Evolutionary conservation across 1,140 invertebrate species (phyloP).

Genomic region (Drosophila grimshawi): DNA sequence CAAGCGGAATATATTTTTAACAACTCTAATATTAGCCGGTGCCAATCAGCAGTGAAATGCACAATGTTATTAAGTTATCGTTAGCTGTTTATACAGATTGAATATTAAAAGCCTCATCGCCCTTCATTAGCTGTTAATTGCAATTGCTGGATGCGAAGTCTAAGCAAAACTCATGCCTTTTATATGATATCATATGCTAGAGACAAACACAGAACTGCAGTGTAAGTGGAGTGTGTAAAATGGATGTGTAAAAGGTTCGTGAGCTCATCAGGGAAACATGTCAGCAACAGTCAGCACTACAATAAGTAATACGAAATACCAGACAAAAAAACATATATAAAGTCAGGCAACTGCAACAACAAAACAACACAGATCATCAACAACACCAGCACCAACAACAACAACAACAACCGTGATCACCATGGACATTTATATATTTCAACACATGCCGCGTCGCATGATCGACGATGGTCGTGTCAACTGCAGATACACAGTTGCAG

Average conservation of each 20-base stretch:
- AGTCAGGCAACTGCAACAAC: conserved; percentile 9
- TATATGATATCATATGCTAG: conserved; percentile 53
- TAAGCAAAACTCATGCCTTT: conserved; percentile 14
- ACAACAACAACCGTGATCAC: conserved; percentile 7
- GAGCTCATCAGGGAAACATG: conserved; percentile 61
- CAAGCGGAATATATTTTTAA: too few relatives aligned
- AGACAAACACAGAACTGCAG: conserved; percentile 25
- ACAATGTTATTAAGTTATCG: conserved; percentile 24
- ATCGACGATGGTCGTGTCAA: conserved; percentile 49
- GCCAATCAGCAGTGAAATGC: neutral
- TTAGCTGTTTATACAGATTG: neutral
- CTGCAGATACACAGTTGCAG: conserved; percentile 27
- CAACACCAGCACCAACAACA: neutral
- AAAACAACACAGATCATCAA: neutral
- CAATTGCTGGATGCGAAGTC: conserved; percentile 30
- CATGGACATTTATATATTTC: conserved; percentile 40
- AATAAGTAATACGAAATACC: conserved; percentile 17
- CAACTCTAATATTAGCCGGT: too few relatives aligned
- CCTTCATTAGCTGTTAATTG: conserved; percentile 55
- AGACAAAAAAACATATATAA: conserved; percentile 6
- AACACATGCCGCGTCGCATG: conserved; percentile 39
- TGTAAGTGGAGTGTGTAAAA: conserved; percentile 27
- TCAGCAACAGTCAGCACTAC: conserved; percentile 27
- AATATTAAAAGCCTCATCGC: conserved; percentile 7
- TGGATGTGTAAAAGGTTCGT: conserved; percentile 38